Percentiles rank a stretch among this genome's conserved stretches.
Conservation (phyloP, 2,113 vertebrate species). For the Merops nubicus region DNA sequence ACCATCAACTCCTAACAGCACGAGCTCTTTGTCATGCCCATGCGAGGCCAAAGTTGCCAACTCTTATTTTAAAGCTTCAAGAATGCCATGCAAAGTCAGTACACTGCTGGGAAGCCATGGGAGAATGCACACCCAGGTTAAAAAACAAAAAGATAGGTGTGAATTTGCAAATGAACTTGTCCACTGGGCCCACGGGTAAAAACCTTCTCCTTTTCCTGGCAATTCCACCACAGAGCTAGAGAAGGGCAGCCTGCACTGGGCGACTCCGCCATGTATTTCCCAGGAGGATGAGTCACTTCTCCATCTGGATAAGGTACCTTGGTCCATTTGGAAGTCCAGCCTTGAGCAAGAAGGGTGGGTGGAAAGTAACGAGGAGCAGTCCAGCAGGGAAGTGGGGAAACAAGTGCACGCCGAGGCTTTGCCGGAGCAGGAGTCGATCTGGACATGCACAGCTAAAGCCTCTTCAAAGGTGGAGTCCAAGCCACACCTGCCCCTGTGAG, state of each 20-base stretch:
- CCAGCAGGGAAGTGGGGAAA: not conserved
- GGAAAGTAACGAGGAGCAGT: not conserved
- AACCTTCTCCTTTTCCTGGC: not conserved
- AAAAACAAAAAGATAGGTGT: not conserved
- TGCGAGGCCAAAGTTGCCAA: not conserved
- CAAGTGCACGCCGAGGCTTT: rapidly evolving
- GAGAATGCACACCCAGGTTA: not conserved
- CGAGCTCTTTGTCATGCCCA: not conserved
- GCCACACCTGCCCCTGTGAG: not conserved
- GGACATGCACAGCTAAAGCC: rapidly evolving
- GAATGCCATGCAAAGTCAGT: rapidly evolving
- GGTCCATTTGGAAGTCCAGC: not conserved
- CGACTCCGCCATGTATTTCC: not conserved
- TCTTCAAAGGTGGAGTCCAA: not conserved
- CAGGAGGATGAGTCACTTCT: not conserved
- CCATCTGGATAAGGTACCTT: not conserved
- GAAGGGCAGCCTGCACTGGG: not conserved
- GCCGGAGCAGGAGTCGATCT: not conserved
- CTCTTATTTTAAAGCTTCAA: not conserved
- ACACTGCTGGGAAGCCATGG: not conserved
- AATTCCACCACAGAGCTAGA: not conserved
- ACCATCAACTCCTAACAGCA: not conserved
- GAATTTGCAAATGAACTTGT: not conserved
- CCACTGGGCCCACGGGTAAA: not conserved
- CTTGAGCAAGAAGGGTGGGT: not conserved